Base-by-base conservation (phyloP, 1,140 invertebrate genomes). In the Chionoecetes opilio region DNA sequence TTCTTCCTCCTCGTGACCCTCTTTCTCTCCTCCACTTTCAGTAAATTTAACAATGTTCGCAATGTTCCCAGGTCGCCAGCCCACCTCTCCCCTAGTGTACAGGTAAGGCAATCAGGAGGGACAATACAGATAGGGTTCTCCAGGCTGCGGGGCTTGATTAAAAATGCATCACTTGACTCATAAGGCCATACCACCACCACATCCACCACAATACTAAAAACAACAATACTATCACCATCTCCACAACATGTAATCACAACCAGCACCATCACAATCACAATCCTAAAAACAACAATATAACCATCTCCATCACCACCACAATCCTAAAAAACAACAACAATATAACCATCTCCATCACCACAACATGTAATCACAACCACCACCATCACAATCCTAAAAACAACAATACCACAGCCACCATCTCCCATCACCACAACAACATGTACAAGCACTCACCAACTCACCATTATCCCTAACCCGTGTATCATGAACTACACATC, bases 151-250 rank as follows among this genome's bases (percentile, higher is more conserved):
- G 63, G 0, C n/a, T n/a, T 75, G 63, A 75, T 75, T 26, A 75
- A 75, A 26, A 75, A 75, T 75, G 63, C 63, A 75, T 75, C 21
- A 75, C 63, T n/a, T 75, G 63, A 75, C 63, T n/a, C 63, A 75
- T 8, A 75, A 75, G 63, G 21, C n/a, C n/a, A 26, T n/a, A n/a
- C 63, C n/a, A n/a, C 63, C 63, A 26, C 63, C 21, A 75, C n/a
- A 1, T n/a, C 63, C 63, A 75, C 63, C 63, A 75, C 63, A 26
- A 75, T 21, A 8, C 2, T 8, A 26, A n/a, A 6, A n/a, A 75
- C 21, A n/a, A 75, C 63, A 75, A 75, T 75, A 75, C 63, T 26
- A 75, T 8, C 41, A 46, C 41, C 41, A 46, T 14, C 41, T 46
- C 41, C 14, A 46, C 41, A 14, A 46, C 41, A 46, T 14, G 14